Evolutionary conservation across 2,888 invertebrate species (phyloP), one percentile per base, ranked within the genome.

Genomic region (Schizotus pectinicornis): DNA sequence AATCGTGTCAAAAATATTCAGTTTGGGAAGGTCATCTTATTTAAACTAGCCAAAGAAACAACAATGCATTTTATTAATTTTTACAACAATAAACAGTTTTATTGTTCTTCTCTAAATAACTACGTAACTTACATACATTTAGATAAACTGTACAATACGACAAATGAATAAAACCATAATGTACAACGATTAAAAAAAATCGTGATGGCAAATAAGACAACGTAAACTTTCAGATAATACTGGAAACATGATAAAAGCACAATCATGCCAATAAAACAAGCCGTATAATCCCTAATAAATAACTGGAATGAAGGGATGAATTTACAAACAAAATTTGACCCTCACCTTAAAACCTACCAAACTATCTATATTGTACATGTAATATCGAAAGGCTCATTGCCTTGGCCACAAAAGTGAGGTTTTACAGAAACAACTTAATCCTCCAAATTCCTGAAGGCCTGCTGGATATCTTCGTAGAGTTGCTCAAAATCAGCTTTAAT

Each of bases 401-500:
- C 37, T 51, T 43, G 46, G 55, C 53, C 45, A 38, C 36, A 59
- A 58, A 37, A 55, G 57, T 62, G 62, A 63, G 62, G 62, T 53
- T 59, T 33, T 49, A 39, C 45, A 63, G 43, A 49, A 46, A 9
- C 45, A 56, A 42, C 9, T 85, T 94, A 96, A 82, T 99, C 98
- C 85, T 99, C 98, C 77, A 99, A 86, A 85, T 97, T 98, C 81
- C 98, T 91, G 87, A 99, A 99, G 72, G 95, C 94, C 77, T 93
- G 92, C 73, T 95, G 94, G 85, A 99, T 95, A 79, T 96, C 95
- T 81, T 99, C 99, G 73, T 95, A 86, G 53, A 99, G 84, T 76
- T 97, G 97, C 79, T 99, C 98, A 81, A 94, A 98, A 77, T 98
- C 98, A 42, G 92, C 90, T 81, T 93, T 94, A 81, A 99, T 97